Evolutionary conservation across 2,797 vertebrate genomes (phyloP), one percentile per base, ranked within the genome.

Genomic region (Acanthopagrus latus): DNA sequence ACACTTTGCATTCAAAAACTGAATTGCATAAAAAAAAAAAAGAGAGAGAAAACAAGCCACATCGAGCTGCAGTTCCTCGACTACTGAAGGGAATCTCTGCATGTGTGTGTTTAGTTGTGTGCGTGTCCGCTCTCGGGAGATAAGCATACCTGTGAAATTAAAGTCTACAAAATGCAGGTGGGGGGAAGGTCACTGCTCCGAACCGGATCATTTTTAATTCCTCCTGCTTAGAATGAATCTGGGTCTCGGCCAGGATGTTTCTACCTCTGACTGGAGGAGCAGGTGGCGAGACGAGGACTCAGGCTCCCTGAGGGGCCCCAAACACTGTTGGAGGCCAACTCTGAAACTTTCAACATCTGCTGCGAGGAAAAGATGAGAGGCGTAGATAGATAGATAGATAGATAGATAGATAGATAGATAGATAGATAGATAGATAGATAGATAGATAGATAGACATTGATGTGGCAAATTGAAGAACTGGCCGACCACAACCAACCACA

Each of bases 331-430:
- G 23, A 65, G 33, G 25, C 69, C 65, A 71, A 64, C 66, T 63
- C n/a, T n/a, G 58, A 82, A 70, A 80, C 59, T 51, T 75, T 55
- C n/a, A 76, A 81, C 74, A 80, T 76, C 77, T 73, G 68, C 60
- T 4, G n/a, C 52, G 57, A 27, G 33, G 29, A 62, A 64, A 59
- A 41, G 21, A 38, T 63, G 4, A 44, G 23, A 51, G 2, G n/a
- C 20, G 5, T 2, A 6, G 17, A 66, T 4, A 27, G 70, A 29
- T 10, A 16, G 62, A 62, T 18, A 54, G 18, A 18, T 27, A 46
- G 38, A 50, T 18, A 29, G 50, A 50, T 20, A 27, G 51, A 58
- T 4, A 44, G 54, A 29, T 21, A 58, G 29, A 54, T 9, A 46
- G 56, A 52, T 17, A 46, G 47, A 23, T 5, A 44, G 23, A 51